Evolutionary conservation across 1,140 invertebrate genomes (phyloP).

Genomic region (Papilio helenus): DNA sequence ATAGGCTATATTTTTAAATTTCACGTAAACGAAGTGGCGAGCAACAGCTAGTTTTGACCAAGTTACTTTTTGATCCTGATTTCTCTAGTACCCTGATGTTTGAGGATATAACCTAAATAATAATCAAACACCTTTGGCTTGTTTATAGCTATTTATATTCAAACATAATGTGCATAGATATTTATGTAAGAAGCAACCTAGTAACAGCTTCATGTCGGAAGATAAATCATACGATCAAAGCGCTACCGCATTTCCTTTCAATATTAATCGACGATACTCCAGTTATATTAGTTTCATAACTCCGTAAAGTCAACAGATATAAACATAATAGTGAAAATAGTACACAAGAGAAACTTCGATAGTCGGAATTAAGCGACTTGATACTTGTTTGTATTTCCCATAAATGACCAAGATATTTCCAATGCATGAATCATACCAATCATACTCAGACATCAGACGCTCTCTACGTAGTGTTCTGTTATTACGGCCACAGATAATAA

Average conservation of each 20-base stretch:
- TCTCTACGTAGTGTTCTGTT: too few relatives aligned
- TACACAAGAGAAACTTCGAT: neutral
- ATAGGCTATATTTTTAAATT: too few relatives aligned
- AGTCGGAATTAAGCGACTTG: neutral
- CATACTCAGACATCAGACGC: too few relatives aligned
- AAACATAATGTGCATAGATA: neutral
- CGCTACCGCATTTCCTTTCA: slow-evolving; percentile 8
- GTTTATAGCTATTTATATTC: neutral
- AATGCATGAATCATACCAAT: too few relatives aligned
- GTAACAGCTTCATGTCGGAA: neutral
- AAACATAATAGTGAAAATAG: neutral
- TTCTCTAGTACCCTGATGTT: too few relatives aligned
- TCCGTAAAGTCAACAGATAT: neutral
- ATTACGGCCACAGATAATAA: too few relatives aligned
- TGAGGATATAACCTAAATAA: too few relatives aligned
- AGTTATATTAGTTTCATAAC: slow-evolving; percentile 13
- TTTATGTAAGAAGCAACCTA: neutral
- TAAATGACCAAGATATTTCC: neutral
- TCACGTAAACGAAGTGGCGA: too few relatives aligned
- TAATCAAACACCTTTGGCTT: too few relatives aligned
- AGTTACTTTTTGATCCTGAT: too few relatives aligned
- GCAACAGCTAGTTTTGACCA: too few relatives aligned
- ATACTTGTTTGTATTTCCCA: neutral
- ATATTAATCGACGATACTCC: slow-evolving; percentile 12
- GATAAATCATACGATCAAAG: slow-evolving; percentile 20